These are phyloP conservation scores for Oreochromis grahami DNA, from an alignment of 2,797 vertebrate genomes.

Conservation along the genomic window DNA sequence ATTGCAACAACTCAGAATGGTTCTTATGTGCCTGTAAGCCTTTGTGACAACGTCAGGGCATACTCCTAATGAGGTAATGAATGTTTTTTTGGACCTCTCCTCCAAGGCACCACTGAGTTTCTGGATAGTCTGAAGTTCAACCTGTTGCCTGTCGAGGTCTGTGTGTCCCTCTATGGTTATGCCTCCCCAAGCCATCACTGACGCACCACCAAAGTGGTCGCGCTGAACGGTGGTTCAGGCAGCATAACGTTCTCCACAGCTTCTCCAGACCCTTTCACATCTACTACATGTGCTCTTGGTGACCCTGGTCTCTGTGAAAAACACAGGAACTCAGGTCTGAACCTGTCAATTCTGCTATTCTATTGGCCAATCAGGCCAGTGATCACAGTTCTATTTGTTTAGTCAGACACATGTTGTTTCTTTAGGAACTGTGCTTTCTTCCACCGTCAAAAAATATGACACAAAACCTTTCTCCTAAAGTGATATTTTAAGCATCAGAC, in stretches of 20 bases:
- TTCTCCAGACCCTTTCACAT: not conserved
- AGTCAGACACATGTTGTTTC: not conserved
- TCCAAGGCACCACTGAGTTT: not conserved
- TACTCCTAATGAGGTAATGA: not conserved
- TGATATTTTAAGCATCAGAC: not conserved
- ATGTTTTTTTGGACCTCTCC: not conserved
- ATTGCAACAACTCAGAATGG: not conserved
- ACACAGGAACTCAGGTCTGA: not conserved
- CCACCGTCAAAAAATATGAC: rapidly evolving
- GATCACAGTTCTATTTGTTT: not conserved
- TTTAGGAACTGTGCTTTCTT: rapidly evolving
- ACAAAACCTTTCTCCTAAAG: not conserved
- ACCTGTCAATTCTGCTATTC: rapidly evolving
- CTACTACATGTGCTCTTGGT: not conserved
- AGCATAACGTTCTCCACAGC: not conserved
- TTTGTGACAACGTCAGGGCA: not conserved
- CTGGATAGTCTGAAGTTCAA: not conserved
- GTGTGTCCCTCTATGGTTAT: not conserved
- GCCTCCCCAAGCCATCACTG: not conserved
- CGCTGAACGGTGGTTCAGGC: rapidly evolving
- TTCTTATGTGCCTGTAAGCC: not conserved
- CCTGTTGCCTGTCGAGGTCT: not conserved
- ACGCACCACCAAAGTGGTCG: not conserved
- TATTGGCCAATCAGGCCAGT: not conserved
- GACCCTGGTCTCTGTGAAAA: not conserved